Percentiles rank a stretch among this genome's conserved stretches.
Conservation (phyloP, 2,797 vertebrate species). For the Sciaenops ocellatus region DNA sequence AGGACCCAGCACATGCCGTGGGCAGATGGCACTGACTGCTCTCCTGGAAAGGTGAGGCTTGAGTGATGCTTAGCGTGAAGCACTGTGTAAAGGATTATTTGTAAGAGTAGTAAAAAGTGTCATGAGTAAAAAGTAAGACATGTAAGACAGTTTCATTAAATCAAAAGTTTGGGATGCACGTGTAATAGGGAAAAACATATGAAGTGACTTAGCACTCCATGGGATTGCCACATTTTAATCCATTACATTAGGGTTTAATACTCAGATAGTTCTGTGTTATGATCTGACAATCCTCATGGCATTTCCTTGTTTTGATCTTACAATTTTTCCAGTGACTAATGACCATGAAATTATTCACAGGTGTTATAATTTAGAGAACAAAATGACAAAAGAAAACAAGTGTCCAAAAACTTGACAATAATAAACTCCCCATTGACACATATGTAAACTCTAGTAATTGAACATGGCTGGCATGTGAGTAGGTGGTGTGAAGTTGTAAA, state of each 20-base stretch:
- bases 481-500: slow-evolving; percentile 48
- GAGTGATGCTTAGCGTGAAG: neutral
- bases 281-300: slow-evolving; percentile 14
- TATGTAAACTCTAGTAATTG: slow-evolving; percentile 25
- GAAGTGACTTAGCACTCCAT: neutral
- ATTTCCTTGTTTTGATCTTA: slow-evolving; percentile 31
- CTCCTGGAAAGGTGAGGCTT: slow-evolving; percentile 91
- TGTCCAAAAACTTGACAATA: slow-evolving; percentile 15
- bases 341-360: slow-evolving; percentile 41
- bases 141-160: neutral
- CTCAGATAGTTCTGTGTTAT: slow-evolving; percentile 26
- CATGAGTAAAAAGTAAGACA: neutral
- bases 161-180: neutral
- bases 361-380: slow-evolving; percentile 7
- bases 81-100: neutral
- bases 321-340: slow-evolving; percentile 37
- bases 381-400: slow-evolving; percentile 22
- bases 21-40: slow-evolving; percentile 98
- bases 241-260: slow-evolving; percentile 1
- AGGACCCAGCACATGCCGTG: slow-evolving; percentile 98
- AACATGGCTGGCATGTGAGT: slow-evolving; percentile 28
- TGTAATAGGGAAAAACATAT: neutral
- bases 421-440: slow-evolving; percentile 3
- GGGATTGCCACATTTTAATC: slow-evolving; percentile 3
- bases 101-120: neutral